Evolutionary conservation across 2,113 vertebrate species (phyloP).

Genomic region (Aldabrachelys gigantea): DNA sequence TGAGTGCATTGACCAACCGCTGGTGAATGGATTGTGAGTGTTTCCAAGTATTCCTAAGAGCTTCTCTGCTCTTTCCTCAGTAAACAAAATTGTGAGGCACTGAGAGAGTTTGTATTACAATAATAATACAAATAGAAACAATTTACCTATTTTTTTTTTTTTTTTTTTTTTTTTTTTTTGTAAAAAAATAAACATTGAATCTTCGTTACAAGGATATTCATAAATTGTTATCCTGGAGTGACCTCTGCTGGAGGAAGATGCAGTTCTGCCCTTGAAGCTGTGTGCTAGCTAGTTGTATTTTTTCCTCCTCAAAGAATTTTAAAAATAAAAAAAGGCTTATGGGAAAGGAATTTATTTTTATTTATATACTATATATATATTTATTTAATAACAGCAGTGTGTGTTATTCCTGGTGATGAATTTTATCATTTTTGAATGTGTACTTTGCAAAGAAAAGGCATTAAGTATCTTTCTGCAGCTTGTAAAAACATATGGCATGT

Average conservation of each 20-base stretch:
- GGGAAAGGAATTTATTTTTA: background rate
- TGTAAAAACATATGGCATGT: conserved; percentile 17
- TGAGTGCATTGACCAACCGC: background rate
- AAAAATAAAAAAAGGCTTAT: background rate
- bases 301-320: background rate
- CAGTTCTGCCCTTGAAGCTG: background rate
- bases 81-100: background rate
- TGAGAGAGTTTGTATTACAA: background rate
- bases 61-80: background rate
- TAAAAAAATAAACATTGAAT: background rate
- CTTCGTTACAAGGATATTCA: background rate
- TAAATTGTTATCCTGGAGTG: conserved; percentile 17
- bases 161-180: background rate
- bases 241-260: conserved; percentile 65
- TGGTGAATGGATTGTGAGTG: background rate
- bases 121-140: background rate
- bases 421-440: background rate
- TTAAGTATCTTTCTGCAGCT: background rate
- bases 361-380: too few relatives aligned
- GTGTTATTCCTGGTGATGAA: background rate
- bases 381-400: background rate
- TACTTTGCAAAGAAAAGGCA: background rate
- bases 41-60: background rate
- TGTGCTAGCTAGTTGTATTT: background rate
- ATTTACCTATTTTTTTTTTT: background rate